Evolutionary conservation across 2,113 vertebrate genomes (phyloP).

Genomic region (Tursiops truncatus): DNA sequence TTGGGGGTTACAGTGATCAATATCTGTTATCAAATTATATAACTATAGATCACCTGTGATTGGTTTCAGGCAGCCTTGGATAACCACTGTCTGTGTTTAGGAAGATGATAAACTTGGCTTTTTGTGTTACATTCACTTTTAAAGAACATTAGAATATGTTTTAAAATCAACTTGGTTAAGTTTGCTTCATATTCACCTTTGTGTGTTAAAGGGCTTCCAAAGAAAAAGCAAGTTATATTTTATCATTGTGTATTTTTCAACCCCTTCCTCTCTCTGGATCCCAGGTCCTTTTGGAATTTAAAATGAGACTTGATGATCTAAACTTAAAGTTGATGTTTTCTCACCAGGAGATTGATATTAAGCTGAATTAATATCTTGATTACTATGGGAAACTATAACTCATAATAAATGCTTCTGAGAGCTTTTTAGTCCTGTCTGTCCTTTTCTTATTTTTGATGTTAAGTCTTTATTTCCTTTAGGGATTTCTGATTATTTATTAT

Average conservation of each 20-base stretch:
- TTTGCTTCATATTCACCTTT: neutral
- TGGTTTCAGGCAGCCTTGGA: neutral
- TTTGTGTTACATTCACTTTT: neutral
- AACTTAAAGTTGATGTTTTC: neutral
- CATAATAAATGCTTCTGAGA: neutral
- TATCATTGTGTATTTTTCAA: neutral
- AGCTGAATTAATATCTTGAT: conserved; percentile 24
- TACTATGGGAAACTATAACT: neutral
- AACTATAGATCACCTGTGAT: neutral
- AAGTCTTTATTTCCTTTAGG: neutral
- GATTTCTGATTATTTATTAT: conserved; percentile 47
- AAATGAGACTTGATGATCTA: neutral
- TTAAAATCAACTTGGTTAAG: neutral
- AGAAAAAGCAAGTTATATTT: neutral
- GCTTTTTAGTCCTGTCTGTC: neutral
- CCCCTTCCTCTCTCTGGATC: neutral
- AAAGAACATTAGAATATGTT: neutral
- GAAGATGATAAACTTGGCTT: neutral
- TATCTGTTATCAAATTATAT: neutral
- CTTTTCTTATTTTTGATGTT: conserved; percentile 43
- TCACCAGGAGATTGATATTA: neutral
- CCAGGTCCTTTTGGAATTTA: neutral
- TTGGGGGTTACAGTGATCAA: neutral
- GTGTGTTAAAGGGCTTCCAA: neutral
- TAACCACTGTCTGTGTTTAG: neutral